Conservation (phyloP, 2,888 invertebrate genomes). For the Brachyptera putata region DNA sequence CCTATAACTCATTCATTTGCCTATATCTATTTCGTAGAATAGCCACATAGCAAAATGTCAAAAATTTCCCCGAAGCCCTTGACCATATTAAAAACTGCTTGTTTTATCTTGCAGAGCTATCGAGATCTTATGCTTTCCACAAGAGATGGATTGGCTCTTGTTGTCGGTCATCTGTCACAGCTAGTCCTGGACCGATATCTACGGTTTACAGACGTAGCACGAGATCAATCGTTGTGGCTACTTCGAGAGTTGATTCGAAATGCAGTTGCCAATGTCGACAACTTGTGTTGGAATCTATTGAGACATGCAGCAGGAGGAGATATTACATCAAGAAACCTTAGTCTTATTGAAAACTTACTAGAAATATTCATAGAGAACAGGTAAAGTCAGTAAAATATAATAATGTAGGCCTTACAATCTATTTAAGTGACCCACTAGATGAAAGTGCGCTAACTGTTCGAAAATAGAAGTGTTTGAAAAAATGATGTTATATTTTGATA, state of each 20-base stretch:
- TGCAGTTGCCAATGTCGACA: conserved; percentile 81
- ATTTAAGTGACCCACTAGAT: too few relatives aligned
- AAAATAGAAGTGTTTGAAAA: too few relatives aligned
- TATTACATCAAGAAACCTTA: conserved; percentile 78
- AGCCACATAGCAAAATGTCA: too few relatives aligned
- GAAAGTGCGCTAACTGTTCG: too few relatives aligned
- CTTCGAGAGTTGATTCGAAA: conserved; percentile 88
- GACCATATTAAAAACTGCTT: too few relatives aligned
- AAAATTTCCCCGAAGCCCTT: too few relatives aligned
- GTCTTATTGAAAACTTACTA: conserved; percentile 82
- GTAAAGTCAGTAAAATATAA: too few relatives aligned
- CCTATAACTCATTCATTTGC: too few relatives aligned
- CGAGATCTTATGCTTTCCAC: conserved; percentile 86
- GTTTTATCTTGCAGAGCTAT: conserved; percentile 58
- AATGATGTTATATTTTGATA: too few relatives aligned
- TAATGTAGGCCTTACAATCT: too few relatives aligned
- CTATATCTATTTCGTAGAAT: too few relatives aligned
- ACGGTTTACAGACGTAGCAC: conserved; percentile 75
- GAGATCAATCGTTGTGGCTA: conserved; percentile 84
- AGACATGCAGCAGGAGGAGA: conserved; percentile 95
- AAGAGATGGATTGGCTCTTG: conserved; percentile 81
- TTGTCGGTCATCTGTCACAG: conserved; percentile 75
- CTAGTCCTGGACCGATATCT: conserved; percentile 85
- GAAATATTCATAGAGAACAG: conserved; percentile 85
- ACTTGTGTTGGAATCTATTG: conserved; percentile 85